Percentiles rank a stretch among this genome's conserved stretches.
Evolutionary conservation across 2,797 vertebrate species (phyloP).

Genomic region (Kryptolebias ocellatus): DNA sequence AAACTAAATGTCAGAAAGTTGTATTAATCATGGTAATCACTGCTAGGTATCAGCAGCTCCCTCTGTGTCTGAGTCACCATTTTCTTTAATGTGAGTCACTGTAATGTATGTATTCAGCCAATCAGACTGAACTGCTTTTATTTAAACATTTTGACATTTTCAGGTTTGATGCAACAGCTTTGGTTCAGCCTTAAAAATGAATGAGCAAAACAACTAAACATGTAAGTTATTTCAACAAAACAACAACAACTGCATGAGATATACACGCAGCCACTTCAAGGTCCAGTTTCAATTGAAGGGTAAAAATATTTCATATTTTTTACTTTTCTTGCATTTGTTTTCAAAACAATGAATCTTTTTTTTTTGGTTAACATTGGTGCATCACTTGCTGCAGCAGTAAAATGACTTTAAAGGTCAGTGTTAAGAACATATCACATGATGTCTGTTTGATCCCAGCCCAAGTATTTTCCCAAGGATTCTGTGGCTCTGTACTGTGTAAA

Average conservation of each 20-base stretch:
- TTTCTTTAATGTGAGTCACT: neutral
- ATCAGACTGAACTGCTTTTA: neutral
- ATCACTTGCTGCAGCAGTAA: conserved; percentile 36
- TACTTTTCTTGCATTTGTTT: neutral
- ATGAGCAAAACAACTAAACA: too few species aligned
- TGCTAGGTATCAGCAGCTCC: neutral
- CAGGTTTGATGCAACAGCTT: neutral
- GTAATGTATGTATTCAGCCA: neutral
- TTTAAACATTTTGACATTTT: neutral
- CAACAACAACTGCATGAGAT: neutral
- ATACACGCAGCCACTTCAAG: neutral
- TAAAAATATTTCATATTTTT: neutral
- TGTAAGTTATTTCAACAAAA: neutral
- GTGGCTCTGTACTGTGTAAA: conserved; percentile 75
- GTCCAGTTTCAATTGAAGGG: too few species aligned
- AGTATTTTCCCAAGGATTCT: conserved; percentile 81
- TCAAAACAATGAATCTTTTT: neutral
- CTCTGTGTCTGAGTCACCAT: neutral
- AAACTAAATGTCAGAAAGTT: neutral
- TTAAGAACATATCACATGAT: conserved; percentile 74
- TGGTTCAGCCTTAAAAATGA: neutral
- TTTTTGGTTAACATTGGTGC: conserved; percentile 25
- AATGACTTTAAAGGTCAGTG: conserved; percentile 74
- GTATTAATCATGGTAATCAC: neutral
- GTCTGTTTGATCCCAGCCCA: conserved; percentile 73